These are phyloP conservation scores for Chrysochloris asiatica DNA, from an alignment of 2,113 vertebrate genomes.

Conservation along the genomic window DNA sequence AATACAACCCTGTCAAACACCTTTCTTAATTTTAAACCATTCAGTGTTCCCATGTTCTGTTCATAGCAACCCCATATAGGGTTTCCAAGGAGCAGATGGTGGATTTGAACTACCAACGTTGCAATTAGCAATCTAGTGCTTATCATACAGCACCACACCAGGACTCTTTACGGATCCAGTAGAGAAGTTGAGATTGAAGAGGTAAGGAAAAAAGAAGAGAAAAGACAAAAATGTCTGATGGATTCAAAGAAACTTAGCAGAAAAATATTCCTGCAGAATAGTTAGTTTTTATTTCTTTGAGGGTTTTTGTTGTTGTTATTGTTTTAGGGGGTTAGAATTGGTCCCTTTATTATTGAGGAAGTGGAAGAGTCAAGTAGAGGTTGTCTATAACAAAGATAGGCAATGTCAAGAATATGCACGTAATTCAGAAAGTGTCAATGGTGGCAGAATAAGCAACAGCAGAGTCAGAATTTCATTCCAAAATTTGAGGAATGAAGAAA, in stretches of 20 bases:
- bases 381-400: background rate
- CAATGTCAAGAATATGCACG: background rate
- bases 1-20: too few species aligned
- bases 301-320: too few species aligned
- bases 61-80: too few species aligned
- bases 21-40: too few species aligned
- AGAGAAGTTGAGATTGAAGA: background rate
- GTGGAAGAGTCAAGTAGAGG: background rate
- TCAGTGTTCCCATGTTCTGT: too few species aligned
- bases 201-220: background rate
- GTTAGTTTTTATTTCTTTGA: background rate
- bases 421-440: background rate
- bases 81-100: too few species aligned
- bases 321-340: background rate
- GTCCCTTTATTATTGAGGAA: background rate
- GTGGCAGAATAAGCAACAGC: background rate
- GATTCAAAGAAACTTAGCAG: background rate
- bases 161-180: too few species aligned
- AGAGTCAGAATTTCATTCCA: slow-evolving; percentile 1
- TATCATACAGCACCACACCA: too few species aligned
- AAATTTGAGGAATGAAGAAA: background rate
- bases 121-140: too few species aligned
- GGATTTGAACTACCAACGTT: too few species aligned
- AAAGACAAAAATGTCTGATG: background rate
- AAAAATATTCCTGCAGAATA: background rate